Base-by-base conservation (phyloP, 1,140 invertebrate species). In the Caenorhabditis remanei region DNA sequence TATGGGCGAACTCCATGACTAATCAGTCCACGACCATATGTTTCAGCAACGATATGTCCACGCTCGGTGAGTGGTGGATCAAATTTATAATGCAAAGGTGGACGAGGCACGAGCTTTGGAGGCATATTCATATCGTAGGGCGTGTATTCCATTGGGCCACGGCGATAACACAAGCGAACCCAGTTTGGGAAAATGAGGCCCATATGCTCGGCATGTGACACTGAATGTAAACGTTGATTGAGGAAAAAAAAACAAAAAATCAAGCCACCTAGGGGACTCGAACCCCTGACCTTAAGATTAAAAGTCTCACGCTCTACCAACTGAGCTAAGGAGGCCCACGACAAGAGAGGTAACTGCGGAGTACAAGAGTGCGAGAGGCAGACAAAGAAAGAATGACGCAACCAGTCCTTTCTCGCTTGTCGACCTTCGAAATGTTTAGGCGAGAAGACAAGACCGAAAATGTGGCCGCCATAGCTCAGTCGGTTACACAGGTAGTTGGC, bases 111-210 rank as follows among this genome's bases (percentile, higher is more conserved):
- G 0, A 87, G 21, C 13, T 43, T 61, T 13, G 83, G 86, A 24
- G 86, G 86, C 86, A 87, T 87, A 40, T 87, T 87, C 86, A 87
- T 63, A 50, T 87, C 86, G 50, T 61, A 87, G 16, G 86, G 86
- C 13, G 48, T 14, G 32, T 87, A 87, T 32, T 65, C 58, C 9
- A 41, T 13, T 32, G 65, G 65, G 32, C 61, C 56, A 50, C 40
- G 71, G 21, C 71, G 71, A 61, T 83, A 85, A 32, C 79, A 83
- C 6, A 87, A 5, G 16, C 86, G 75, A 24, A 85, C 56, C 86
- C 86, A 87, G 19, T 61, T 48, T 7, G 86, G 86, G 48, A 87
- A 87, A 32, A 58, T 71, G 4, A 65, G n/a, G 16, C 32, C n/a
- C 56, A 87, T 63, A 4, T 79, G 55, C n/a, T 87, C 86, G 7